phyloP scores from a whole-genome alignment of 2,113 vertebrate species.

The Oreochromis spilurus region DNA sequence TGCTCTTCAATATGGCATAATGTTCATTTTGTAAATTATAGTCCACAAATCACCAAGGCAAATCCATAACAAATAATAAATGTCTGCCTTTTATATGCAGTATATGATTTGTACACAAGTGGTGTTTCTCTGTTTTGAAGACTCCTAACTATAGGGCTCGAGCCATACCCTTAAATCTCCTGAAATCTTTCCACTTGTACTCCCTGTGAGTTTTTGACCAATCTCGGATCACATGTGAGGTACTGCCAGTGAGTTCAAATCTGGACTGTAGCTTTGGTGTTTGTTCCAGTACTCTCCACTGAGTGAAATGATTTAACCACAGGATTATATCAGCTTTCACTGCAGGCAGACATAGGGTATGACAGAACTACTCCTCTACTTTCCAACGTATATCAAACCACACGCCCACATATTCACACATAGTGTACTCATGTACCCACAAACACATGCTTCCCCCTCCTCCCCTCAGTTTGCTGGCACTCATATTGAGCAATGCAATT shows the following conservation, averaged over 20 bases:
- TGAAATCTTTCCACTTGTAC: background rate
- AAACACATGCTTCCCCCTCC: background rate
- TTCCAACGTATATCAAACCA: slow-evolving; percentile 38
- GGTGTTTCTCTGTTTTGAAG: background rate
- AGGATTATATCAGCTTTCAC: slow-evolving; percentile 52
- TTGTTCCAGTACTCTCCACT: slow-evolving; percentile 46
- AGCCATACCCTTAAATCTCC: background rate
- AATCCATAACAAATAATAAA: background rate
- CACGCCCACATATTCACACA: slow-evolving; percentile 16
- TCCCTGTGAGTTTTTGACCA: background rate
- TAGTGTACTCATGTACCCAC: background rate
- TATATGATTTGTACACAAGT: background rate
- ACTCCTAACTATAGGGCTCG: background rate
- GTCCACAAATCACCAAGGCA: background rate
- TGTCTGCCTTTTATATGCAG: background rate
- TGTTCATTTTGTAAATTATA: background rate
- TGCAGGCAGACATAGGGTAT: slow-evolving; percentile 22
- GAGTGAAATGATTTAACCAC: slow-evolving; percentile 55
- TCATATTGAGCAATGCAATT: background rate
- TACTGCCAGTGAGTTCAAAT: slow-evolving; percentile 30
- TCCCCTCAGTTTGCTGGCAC: background rate
- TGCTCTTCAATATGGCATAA: background rate
- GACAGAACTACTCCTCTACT: slow-evolving; percentile 31
- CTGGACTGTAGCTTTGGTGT: slow-evolving; percentile 31
- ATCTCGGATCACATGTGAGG: slow-evolving; percentile 18